A percentile compares a stretch with the other conserved stretches of the same genome.
Conservation (phyloP, 1,140 invertebrate species). For the Zeugodacus cucurbitae region DNA sequence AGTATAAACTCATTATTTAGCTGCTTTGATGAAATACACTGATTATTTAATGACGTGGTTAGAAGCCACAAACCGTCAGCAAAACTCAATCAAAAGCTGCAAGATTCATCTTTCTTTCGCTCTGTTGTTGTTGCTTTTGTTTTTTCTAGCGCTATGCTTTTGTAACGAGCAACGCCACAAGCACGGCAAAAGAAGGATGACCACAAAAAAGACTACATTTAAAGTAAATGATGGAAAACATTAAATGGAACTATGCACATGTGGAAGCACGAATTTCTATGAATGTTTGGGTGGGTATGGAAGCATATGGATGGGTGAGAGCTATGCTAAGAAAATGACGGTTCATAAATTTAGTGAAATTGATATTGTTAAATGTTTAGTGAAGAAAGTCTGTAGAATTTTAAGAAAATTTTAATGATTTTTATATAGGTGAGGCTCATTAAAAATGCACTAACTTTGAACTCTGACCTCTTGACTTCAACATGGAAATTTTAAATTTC, state of each 20-base stretch:
- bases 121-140: not conserved
- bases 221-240: not conserved
- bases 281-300: not conserved
- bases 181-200: not conserved
- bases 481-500: too few species aligned
- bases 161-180: not conserved
- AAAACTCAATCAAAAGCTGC: conserved; percentile 8
- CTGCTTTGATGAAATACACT: not conserved
- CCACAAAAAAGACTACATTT: not conserved
- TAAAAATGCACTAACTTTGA: too few species aligned
- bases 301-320: too few species aligned
- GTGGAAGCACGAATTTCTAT: not conserved
- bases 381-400: not conserved
- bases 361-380: too few species aligned
- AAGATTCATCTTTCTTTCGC: not conserved
- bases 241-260: not conserved
- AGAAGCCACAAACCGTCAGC: not conserved
- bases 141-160: not conserved
- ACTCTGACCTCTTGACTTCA: too few species aligned
- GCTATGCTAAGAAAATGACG: too few species aligned
- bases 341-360: too few species aligned
- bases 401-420: not conserved
- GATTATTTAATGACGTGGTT: conserved; percentile 4
- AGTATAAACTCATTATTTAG: not conserved
- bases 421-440: too few species aligned